Conservation (phyloP, 2,797 vertebrate species). For the Spatula clypeata region DNA sequence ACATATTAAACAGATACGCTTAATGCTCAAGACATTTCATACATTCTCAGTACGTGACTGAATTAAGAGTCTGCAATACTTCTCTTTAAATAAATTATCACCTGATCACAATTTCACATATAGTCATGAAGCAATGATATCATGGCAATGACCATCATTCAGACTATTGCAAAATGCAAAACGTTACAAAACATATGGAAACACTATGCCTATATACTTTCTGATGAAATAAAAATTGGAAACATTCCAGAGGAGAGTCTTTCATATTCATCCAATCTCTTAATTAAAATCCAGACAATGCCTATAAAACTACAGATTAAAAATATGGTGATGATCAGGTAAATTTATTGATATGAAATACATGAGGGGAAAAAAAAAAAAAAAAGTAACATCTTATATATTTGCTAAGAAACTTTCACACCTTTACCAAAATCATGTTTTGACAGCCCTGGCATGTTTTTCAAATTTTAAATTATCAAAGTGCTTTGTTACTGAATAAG, state of each 20-base stretch:
- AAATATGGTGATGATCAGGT: background rate
- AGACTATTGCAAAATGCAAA: background rate
- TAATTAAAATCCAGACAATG: background rate
- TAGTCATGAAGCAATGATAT: background rate
- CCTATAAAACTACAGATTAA: background rate
- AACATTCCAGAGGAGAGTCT: background rate
- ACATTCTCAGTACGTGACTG: background rate
- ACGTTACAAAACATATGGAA: background rate
- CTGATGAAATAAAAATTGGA: background rate
- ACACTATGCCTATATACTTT: background rate
- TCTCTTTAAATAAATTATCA: slow-evolving; percentile 13
- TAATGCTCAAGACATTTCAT: background rate
- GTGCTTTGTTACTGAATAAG: background rate
- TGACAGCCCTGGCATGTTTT: background rate
- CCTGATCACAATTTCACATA: background rate
- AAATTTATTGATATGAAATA: background rate
- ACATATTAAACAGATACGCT: background rate
- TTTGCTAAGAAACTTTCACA: background rate
- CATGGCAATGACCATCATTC: background rate
- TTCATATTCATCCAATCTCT: background rate
- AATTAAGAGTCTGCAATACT: background rate
- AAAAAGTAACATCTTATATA: background rate
- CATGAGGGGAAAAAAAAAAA: background rate
- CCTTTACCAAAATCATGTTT: background rate
- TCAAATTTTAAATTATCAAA: background rate